These are phyloP conservation scores for Craseonycteris thonglongyai DNA, from an alignment of 2,113 vertebrate genomes.

Conservation along the genomic window DNA sequence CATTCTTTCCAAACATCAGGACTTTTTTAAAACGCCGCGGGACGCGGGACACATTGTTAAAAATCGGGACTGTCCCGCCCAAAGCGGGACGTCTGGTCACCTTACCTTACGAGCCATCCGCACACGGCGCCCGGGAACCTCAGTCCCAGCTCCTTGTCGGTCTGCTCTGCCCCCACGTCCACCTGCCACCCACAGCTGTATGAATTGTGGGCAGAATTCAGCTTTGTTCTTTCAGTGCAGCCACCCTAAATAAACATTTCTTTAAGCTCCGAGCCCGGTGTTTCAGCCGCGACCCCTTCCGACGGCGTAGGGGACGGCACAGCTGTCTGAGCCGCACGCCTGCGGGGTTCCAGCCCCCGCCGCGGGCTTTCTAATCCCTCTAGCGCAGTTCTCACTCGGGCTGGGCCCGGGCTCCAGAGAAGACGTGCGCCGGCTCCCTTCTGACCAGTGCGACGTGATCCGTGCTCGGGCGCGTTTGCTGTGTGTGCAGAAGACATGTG, in stretches of 20 bases:
- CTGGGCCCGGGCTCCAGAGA: not conserved
- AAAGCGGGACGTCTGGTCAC: too few relatives aligned
- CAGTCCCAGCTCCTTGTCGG: slow-evolving; percentile 47
- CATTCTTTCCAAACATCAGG: too few relatives aligned
- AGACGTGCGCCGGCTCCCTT: not conserved
- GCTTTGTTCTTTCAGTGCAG: not conserved
- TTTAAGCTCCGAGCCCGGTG: slow-evolving; percentile 32
- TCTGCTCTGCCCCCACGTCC: slow-evolving; percentile 48
- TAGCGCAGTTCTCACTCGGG: not conserved
- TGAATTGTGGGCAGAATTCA: slow-evolving; percentile 57
- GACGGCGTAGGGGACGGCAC: slow-evolving; percentile 34
- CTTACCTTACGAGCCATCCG: not conserved
- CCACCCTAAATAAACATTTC: slow-evolving; percentile 54
- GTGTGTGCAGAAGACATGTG: not conserved
- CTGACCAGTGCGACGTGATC: not conserved
- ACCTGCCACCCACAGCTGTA: not conserved
- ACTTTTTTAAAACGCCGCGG: too few relatives aligned
- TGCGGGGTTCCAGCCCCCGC: accelerated
- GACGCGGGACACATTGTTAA: too few relatives aligned
- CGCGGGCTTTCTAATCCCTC: accelerated
- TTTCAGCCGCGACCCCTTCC: slow-evolving; percentile 55
- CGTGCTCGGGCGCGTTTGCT: not conserved
- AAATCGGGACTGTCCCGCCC: too few relatives aligned
- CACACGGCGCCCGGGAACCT: not conserved
- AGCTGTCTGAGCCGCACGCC: not conserved